Base-by-base conservation (phyloP, 1,140 invertebrate species). In the Popillia japonica region DNA sequence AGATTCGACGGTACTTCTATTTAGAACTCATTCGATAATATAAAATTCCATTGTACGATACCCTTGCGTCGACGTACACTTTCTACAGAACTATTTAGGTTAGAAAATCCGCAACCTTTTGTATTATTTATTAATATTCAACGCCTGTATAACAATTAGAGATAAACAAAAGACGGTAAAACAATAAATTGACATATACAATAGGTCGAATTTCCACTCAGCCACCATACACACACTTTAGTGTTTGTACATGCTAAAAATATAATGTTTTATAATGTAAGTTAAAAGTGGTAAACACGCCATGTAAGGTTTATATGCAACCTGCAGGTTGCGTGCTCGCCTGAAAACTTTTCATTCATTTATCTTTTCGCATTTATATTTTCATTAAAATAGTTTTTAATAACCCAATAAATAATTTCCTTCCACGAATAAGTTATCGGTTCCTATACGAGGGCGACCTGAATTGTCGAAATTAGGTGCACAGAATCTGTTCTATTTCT, bases 121-220 rank as follows among this genome's bases (percentile, higher is more conserved):
- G 72, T 74, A 74, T 74, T 74, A 74, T 74, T 74, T 74, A 74
- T 74, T 74, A 74, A 74, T 44, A 74, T 74, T 74, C 72, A 74
- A 74, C 40, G 72, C 72, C 72, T 74, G 72, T 74, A 44, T 44
- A 74, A 74, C 72, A 74, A 74, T 74, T 74, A 74, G 72, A 74
- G 72, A 74, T 74, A 74, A 74, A 74, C 72, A 74, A 74, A 74
- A 74, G 72, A 42, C 72, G 27, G 27, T 14, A 44, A 74, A 40
- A 74, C 72, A 74, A 74, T 74, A 74, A 44, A 40, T 74, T 74
- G 72, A 74, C 72, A 74, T 74, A 44, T 74, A 74, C 72, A 74
- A 74, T 44, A 2, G 34, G 27, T 72, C 2, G 34, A 6, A n/a
- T 55, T 55, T 14, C 48, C 48, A 55, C 17, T 48, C 17, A 55